These are phyloP conservation scores for Macquaria ambigua DNA, from an alignment of 2,113 vertebrate genomes.

Conservation along the genomic window DNA sequence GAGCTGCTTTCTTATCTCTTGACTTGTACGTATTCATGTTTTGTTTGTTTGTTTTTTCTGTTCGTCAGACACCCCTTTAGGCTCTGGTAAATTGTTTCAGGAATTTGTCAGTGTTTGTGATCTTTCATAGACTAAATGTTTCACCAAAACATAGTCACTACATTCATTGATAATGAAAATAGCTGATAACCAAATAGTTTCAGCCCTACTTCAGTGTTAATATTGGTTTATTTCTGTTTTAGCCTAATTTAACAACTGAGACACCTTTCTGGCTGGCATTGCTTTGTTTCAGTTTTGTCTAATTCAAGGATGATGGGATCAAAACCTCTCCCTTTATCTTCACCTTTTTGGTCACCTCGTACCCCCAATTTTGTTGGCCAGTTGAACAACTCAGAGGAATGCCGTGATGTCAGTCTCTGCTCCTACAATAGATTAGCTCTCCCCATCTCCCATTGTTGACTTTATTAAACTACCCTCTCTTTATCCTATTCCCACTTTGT, in stretches of 20 bases:
- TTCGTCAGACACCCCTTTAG: neutral
- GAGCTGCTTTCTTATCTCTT: neutral
- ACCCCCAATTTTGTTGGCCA: neutral
- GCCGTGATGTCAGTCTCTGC: neutral
- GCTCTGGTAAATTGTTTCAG: neutral
- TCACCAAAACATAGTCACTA: neutral
- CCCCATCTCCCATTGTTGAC: neutral
- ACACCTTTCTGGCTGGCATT: neutral
- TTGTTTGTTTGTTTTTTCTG: neutral
- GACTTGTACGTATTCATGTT: neutral
- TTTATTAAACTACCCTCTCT: neutral
- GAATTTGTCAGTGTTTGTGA: neutral
- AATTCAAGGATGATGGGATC: slow-evolving; percentile 8
- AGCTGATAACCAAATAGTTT: neutral
- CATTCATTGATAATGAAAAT: neutral
- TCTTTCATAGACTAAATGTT: neutral
- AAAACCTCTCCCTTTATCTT: slow-evolving; percentile 15
- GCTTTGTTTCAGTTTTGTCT: slow-evolving; percentile 26
- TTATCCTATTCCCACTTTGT: neutral
- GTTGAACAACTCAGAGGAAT: neutral
- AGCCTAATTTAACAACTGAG: neutral
- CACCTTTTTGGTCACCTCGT: neutral
- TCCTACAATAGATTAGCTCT: neutral
- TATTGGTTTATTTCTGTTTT: neutral
- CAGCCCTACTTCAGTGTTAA: neutral